phyloP scores from a whole-genome alignment of 2,888 invertebrate species.

The Euclidia mi region DNA sequence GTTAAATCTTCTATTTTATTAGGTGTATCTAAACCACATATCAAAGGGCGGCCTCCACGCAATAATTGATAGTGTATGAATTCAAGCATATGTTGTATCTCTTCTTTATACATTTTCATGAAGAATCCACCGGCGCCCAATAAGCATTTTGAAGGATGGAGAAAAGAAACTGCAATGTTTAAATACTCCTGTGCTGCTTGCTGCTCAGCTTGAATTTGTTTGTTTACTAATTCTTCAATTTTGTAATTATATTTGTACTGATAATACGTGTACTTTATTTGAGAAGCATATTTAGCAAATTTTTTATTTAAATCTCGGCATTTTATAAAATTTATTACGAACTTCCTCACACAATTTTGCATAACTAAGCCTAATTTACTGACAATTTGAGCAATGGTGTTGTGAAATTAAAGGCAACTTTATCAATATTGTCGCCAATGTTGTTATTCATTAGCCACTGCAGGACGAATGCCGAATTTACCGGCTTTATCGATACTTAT shows the following conservation, averaged over 20 bases:
- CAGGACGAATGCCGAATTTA: no score
- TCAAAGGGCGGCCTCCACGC: conserved; percentile 58
- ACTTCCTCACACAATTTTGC: no score
- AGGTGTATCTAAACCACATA: conserved; percentile 49
- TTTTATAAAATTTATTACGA: no score
- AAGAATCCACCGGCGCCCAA: conserved; percentile 66
- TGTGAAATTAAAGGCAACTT: no score
- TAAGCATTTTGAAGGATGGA: conserved; percentile 59
- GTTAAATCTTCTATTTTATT: conserved; percentile 42
- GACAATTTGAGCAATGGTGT: no score
- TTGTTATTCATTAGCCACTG: no score
- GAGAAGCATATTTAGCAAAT: not conserved
- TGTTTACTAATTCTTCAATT: conserved; percentile 61
- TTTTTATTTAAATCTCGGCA: conserved; percentile 1
- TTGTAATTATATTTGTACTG: conserved; percentile 54
- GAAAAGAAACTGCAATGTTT: conserved; percentile 62
- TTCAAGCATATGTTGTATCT: conserved; percentile 64
- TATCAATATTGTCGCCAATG: no score
- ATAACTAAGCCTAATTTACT: no score
- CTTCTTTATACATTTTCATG: conserved; percentile 71
- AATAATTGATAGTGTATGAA: conserved; percentile 67
- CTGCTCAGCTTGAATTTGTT: conserved; percentile 68
- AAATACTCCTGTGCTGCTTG: conserved; percentile 68
- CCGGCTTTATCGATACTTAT: no score
- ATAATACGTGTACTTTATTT: conserved; percentile 27